Percentiles rank a stretch among this genome's conserved stretches.
These are phyloP conservation scores for Eilema sororculum DNA, from an alignment of 2,888 invertebrate species.

Conservation along the genomic window DNA sequence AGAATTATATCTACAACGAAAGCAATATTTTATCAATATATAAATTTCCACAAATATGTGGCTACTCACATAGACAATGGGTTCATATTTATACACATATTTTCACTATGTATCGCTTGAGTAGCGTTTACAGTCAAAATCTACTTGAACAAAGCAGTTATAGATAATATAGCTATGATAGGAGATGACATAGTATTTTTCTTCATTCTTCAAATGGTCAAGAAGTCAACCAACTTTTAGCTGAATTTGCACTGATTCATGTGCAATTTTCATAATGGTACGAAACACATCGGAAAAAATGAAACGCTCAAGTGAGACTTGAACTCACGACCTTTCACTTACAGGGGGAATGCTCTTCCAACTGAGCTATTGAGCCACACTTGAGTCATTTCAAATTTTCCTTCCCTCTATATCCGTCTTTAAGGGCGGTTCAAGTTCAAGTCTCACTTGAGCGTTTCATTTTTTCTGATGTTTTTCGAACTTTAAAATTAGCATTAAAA, in stretches of 20 bases:
- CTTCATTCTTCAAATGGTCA: neutral
- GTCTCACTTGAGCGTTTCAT: too few species aligned
- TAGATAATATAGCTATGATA: neutral
- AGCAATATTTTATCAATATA: neutral
- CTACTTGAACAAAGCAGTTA: conserved; percentile 1
- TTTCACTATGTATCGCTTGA: neutral
- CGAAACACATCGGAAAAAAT: too few species aligned
- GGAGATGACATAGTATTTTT: neutral
- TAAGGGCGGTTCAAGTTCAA: too few species aligned
- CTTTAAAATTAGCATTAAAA: too few species aligned
- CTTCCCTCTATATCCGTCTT: too few species aligned
- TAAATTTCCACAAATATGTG: neutral
- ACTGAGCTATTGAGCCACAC: too few species aligned
- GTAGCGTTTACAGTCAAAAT: neutral
- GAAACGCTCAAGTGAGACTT: too few species aligned
- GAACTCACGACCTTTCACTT: too few species aligned
- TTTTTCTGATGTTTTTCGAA: too few species aligned
- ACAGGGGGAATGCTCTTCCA: too few species aligned
- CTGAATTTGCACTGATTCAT: neutral
- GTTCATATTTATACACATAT: conserved; percentile 1
- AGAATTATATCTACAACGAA: conserved; percentile 7
- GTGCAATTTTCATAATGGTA: too few species aligned
- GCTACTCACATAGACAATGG: neutral
- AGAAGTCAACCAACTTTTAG: neutral
- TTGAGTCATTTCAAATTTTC: too few species aligned